Conservation (phyloP, 2,797 vertebrate genomes). For the Melanotaenia boesemani region DNA sequence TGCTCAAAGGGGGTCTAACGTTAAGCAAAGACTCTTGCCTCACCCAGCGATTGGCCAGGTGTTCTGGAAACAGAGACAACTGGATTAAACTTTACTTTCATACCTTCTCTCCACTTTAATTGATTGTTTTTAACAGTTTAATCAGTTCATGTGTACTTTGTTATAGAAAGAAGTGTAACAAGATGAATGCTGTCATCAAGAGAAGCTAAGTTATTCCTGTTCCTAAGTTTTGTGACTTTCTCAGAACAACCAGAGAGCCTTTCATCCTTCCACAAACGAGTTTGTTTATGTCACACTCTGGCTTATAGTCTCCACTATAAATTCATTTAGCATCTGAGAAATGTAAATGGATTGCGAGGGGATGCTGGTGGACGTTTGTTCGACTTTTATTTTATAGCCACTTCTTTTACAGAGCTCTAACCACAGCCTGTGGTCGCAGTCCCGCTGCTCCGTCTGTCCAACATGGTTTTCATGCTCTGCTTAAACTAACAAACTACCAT, state of each 20-base stretch:
- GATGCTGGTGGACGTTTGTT: slow-evolving; percentile 49
- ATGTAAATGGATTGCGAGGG: slow-evolving; percentile 35
- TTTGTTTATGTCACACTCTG: slow-evolving; percentile 6
- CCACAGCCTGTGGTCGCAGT: slow-evolving; percentile 65
- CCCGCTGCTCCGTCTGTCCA: slow-evolving; percentile 62
- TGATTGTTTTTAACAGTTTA: neutral
- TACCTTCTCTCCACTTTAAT: neutral
- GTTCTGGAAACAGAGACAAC: slow-evolving; percentile 3
- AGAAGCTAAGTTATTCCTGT: neutral
- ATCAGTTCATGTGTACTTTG: neutral
- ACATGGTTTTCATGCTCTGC: slow-evolving; percentile 59
- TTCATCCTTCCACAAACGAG: neutral
- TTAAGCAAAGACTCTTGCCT: neutral
- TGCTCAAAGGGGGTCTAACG: slow-evolving; percentile 11
- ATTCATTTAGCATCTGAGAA: slow-evolving; percentile 27
- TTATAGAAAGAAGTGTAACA: slow-evolving; percentile 9
- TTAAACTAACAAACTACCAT: slow-evolving; percentile 73
- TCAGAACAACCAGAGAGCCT: slow-evolving; percentile 10
- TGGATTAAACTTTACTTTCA: slow-evolving; percentile 8
- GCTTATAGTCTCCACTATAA: slow-evolving; percentile 18
- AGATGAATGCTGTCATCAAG: slow-evolving; percentile 12
- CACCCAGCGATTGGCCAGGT: neutral
- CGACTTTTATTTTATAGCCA: slow-evolving; percentile 59
- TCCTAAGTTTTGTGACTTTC: neutral
- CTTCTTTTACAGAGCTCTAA: slow-evolving; percentile 61